Conservation (phyloP, 1,140 invertebrate genomes). For the Zelostemma sp. region DNA sequence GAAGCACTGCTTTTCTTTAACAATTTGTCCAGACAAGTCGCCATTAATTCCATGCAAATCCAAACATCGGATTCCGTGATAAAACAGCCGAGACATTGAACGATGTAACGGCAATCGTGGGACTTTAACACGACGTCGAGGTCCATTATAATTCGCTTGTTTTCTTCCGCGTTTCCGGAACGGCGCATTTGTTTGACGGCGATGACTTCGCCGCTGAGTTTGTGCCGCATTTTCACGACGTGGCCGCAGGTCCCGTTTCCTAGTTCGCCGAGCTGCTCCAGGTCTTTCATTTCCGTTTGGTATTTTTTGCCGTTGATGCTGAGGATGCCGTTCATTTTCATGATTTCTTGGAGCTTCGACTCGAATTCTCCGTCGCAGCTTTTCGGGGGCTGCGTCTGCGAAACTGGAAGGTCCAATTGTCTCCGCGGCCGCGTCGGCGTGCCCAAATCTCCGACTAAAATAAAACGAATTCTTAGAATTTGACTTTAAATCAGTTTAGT, state of each 20-base stretch:
- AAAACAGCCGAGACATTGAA: conserved; percentile 96
- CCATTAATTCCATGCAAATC: conserved; percentile 97
- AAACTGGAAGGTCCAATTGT: conserved; percentile 70
- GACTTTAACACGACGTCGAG: conserved; percentile 97
- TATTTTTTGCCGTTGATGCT: conserved; percentile 85
- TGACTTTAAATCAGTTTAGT: no score
- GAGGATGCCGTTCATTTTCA: conserved; percentile 86
- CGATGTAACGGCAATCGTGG: conserved; percentile 97
- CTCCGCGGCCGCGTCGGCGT: conserved; percentile 66
- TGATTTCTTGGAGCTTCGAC: conserved; percentile 82
- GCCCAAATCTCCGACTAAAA: conserved; percentile 67
- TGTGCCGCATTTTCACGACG: conserved; percentile 96
- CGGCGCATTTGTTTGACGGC: conserved; percentile 99
- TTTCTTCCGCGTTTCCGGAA: conserved; percentile 96
- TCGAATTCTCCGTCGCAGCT: conserved; percentile 76
- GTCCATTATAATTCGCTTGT: conserved; percentile 98
- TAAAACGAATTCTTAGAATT: no score
- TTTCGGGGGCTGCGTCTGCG: conserved; percentile 70
- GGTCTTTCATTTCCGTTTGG: conserved; percentile 81
- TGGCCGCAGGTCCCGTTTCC: conserved; percentile 98
- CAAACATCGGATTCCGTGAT: conserved; percentile 93
- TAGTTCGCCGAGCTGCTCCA: conserved; percentile 90
- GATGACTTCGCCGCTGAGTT: conserved; percentile 85
- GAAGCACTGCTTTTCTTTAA: conserved; percentile 86
- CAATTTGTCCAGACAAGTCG: conserved; percentile 97